A percentile compares a stretch with the other conserved stretches of the same genome.
phyloP scores from a whole-genome alignment of 2,888 invertebrate species.

The Tupiocoris notatus region DNA sequence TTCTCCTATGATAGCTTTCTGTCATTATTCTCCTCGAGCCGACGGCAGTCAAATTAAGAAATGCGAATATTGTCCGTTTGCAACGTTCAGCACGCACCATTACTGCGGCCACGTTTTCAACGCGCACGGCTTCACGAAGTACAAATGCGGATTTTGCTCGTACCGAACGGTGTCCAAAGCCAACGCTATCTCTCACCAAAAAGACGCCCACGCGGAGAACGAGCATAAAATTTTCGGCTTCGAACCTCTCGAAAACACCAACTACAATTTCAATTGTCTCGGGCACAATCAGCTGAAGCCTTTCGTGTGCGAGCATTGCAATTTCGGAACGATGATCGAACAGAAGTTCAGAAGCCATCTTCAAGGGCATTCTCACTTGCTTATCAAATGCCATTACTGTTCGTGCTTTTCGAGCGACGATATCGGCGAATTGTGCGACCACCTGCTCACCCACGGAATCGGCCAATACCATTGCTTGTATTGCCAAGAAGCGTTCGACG shows the following conservation, averaged over 20 bases:
- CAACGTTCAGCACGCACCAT: constrained; percentile 10
- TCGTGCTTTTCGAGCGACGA: constrained; percentile 1
- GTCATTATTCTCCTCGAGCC: not conserved
- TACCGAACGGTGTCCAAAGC: constrained; percentile 31
- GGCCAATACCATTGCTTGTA: constrained; percentile 25
- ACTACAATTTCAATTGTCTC: constrained; percentile 7
- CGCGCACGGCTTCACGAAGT: constrained; percentile 6
- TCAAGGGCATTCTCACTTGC: not conserved
- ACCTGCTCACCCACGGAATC: constrained; percentile 16
- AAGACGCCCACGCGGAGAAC: constrained; percentile 2
- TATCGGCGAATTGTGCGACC: constrained; percentile 28
- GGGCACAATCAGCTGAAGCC: constrained; percentile 24
- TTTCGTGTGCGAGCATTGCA: constrained; percentile 22
- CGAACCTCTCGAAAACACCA: constrained; percentile 2
- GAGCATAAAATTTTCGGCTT: constrained; percentile 12
- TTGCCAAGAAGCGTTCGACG: constrained; percentile 27
- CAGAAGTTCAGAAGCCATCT: constrained; percentile 27
- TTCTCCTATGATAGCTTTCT: not conserved
- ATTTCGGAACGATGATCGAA: constrained; percentile 21
- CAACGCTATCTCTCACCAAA: constrained; percentile 18
- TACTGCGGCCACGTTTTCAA: constrained; percentile 9
- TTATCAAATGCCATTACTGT: constrained; percentile 21
- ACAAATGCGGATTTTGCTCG: constrained; percentile 22
- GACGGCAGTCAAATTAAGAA: not conserved
- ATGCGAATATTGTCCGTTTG: constrained; percentile 12